Base-by-base conservation (phyloP, 2,113 vertebrate genomes). In the Nerophis ophidion region DNA sequence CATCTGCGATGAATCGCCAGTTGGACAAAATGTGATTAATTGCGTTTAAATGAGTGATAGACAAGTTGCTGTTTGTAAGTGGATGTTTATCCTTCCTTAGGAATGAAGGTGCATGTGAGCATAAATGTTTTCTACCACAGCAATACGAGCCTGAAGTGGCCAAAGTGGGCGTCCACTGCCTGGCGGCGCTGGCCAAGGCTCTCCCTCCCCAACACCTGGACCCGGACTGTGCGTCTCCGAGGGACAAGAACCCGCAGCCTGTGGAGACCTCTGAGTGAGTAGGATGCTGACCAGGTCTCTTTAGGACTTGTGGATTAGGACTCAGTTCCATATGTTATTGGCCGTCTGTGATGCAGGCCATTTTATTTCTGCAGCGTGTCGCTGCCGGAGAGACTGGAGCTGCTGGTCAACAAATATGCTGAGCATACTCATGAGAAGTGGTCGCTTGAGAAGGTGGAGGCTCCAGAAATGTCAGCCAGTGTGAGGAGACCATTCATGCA, bases 391-490 rank as follows among this genome's bases (percentile, higher is more conserved):
- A 86, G 91, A 57, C 81, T 98, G 60, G 94, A 97, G 62, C 92
- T 92, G 81, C 91, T 96, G 72, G 92, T 97, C 81, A 97, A 96
- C 81, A 98, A 96, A 74, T 98, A 96, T 11, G 93, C 95, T 50
- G 94, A 96, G 64, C 95, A 98, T 55, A 91, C 93, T 68, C 96
- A 98, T 53, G 96, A 98, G 80, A 98, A 93, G 61, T 98, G 96
- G 96, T 96, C 94, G 46, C 91, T 95, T 83, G 93, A 97, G 77
- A 98, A 96, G 95, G 96, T 87, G 79, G 66, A 34, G 34, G 47
- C n/a, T 36, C 60, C 51, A 63, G 46, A 42, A 38, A 17, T 40
- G 1, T 40, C 5, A 38, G 0, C 5, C 33, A 11, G 12, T 51
- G 26, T 13, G 3, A 5, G 26, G 12, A 36, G 35, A 36, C 11